Evolutionary conservation across 2,797 vertebrate species (phyloP).

Genomic region (Lepilemur septentrionalis): DNA sequence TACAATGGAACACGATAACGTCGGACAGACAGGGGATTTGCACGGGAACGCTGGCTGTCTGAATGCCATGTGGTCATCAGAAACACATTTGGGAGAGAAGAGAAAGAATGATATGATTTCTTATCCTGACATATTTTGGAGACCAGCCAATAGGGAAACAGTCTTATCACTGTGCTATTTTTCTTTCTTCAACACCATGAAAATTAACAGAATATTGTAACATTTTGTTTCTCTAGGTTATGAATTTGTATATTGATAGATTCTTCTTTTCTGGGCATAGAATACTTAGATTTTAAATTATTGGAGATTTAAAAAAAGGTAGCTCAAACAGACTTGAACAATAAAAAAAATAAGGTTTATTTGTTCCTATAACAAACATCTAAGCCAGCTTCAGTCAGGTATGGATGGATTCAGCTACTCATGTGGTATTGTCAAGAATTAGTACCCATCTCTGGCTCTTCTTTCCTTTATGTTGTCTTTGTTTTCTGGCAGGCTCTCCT

Average conservation of each 20-base stretch:
- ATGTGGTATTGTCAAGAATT: not conserved
- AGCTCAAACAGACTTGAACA: not conserved
- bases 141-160: not conserved
- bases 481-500: not conserved
- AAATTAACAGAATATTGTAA: not conserved
- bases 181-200: not conserved
- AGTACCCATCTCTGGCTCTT: not conserved
- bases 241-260: not conserved
- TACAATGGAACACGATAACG: not conserved
- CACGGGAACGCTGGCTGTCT: not conserved
- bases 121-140: conserved; percentile 52
- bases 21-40: not conserved
- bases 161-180: not conserved
- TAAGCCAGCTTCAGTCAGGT: not conserved
- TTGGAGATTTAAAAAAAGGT: not conserved
- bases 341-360: not conserved
- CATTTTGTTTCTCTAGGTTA: conserved; percentile 6
- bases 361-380: not conserved
- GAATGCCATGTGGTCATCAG: conserved; percentile 17
- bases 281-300: conserved; percentile 22
- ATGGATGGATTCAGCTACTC: not conserved
- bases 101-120: conserved; percentile 22
- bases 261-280: not conserved
- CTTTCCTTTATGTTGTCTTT: not conserved
- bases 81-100: conserved; percentile 41